Evolutionary conservation across 2,797 vertebrate genomes (phyloP), one percentile per base, ranked within the genome.

Genomic region (Oreochromis grahami): DNA sequence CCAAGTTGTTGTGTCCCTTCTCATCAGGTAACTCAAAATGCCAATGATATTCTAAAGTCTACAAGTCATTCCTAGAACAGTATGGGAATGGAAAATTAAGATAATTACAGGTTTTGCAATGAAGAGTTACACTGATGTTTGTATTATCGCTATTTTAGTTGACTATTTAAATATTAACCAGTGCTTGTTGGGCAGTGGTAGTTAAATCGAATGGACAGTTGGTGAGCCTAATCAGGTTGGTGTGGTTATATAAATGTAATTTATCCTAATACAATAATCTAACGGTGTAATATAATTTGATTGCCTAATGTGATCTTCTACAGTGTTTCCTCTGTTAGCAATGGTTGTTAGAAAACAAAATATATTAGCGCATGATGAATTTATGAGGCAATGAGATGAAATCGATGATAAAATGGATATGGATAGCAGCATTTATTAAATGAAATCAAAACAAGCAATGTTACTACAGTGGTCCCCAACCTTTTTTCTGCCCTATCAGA

Each of bases 281-380:
- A 41, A 52, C 55, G 7, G 80, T 81, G 24, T 72, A 41, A 48
- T 32, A 79, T 70, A 26, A 81, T 45, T 5, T 36, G 48, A 74
- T 78, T 2, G 51, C 21, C 29, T 84, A 24, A 77, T 58, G 70
- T 38, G 24, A 78, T 86, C 34, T 53, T 81, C n/a, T 79, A 78
- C 77, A 68, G 82, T 80, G 81, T 86, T 88, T 89, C 85, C 86
- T 86, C 82, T 84, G 81, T 93, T 92, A 92, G 89, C 72, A 56
- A 86, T 84, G 90, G 70, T 86, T 81, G 58, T 87, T 81, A 90
- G 88, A 56, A 80, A 85, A 88, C 15, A 81, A 90, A 87, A 84
- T 51, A 82, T 34, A 89, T 93, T 81, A 94, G 87, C 26, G 51
- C 41, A 80, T 87, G 85, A 90, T 86, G 78, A 17, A 85, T 86